These are phyloP conservation scores for Heterohyrax brucei DNA, from an alignment of 2,797 vertebrate species.

Conservation along the genomic window DNA sequence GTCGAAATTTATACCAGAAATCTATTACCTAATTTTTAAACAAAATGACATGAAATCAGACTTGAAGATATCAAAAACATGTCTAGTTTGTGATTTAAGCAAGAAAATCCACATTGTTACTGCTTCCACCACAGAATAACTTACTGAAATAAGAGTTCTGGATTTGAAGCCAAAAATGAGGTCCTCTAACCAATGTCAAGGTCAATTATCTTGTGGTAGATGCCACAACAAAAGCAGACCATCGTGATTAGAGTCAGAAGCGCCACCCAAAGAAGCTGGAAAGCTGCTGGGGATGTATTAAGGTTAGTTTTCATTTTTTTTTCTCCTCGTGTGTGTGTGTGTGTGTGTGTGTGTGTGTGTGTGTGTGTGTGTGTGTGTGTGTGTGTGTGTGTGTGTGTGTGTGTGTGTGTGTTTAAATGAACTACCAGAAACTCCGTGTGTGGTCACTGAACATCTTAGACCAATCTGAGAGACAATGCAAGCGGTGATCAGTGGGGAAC, in stretches of 20 bases:
- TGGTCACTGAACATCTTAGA: conserved; percentile 84
- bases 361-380: conserved; percentile 68
- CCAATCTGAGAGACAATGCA: conserved; percentile 68
- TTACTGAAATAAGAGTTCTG: conserved; percentile 92
- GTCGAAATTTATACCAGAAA: conserved; percentile 87
- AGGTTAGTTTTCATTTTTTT: conserved; percentile 78
- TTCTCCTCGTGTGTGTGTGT: conserved; percentile 49
- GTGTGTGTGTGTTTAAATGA: conserved; percentile 83
- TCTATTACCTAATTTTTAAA: conserved; percentile 89
- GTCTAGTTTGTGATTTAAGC: conserved; percentile 89
- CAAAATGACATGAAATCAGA: conserved; percentile 89
- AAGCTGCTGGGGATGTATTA: conserved; percentile 86
- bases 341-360: not conserved
- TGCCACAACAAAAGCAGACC: conserved; percentile 91
- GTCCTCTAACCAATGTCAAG: conserved; percentile 91
- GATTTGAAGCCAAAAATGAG: conserved; percentile 91
- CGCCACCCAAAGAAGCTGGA: conserved; percentile 90
- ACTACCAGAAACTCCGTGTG: conserved; percentile 87
- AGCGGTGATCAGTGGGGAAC: conserved; percentile 71
- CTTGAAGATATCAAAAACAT: conserved; percentile 90
- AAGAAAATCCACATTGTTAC: conserved; percentile 90
- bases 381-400: too few relatives aligned
- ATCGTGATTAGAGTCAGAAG: conserved; percentile 91
- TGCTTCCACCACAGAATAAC: conserved; percentile 90
- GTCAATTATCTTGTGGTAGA: conserved; percentile 91